These are phyloP conservation scores for Petrophora chlorosata DNA, from an alignment of 2,888 invertebrate species.

Conservation along the genomic window DNA sequence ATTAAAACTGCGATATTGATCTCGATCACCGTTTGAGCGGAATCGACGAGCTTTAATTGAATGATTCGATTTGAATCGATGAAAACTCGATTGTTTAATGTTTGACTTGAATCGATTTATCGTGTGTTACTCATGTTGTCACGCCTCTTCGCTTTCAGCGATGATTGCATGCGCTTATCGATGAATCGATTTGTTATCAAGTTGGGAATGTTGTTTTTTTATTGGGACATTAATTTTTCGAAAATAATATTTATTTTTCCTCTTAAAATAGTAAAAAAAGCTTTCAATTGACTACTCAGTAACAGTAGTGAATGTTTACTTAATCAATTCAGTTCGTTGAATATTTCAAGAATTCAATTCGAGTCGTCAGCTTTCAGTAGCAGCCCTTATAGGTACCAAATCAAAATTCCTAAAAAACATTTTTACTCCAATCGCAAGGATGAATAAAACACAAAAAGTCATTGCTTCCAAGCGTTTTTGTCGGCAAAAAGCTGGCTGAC, in stretches of 20 bases:
- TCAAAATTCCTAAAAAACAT: conserved; percentile 32
- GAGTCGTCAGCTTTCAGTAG: conserved; percentile 17
- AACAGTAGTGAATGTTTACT: neutral
- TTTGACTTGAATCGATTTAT: conserved; percentile 76
- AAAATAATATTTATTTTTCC: too few relatives aligned
- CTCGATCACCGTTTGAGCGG: conserved; percentile 59
- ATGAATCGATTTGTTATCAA: conserved; percentile 55
- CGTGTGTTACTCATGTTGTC: conserved; percentile 60
- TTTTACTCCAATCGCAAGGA: conserved; percentile 31
- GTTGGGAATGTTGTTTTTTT: conserved; percentile 15
- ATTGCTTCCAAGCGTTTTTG: conserved; percentile 37
- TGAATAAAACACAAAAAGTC: conserved; percentile 41
- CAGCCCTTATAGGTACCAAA: conserved; percentile 25
- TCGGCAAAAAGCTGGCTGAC: conserved; percentile 40
- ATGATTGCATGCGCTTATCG: conserved; percentile 68
- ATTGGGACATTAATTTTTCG: neutral
- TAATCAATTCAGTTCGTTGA: conserved; percentile 16
- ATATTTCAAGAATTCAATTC: conserved; percentile 27
- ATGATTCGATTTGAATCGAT: conserved; percentile 62
- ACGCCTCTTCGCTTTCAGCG: conserved; percentile 64
- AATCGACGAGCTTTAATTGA: conserved; percentile 63
- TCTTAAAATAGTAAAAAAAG: too few relatives aligned
- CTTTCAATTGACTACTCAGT: neutral
- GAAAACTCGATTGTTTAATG: conserved; percentile 61
- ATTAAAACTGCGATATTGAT: conserved; percentile 80